Conservation (phyloP, 2,113 vertebrate species). For the Alethe castanea region DNA sequence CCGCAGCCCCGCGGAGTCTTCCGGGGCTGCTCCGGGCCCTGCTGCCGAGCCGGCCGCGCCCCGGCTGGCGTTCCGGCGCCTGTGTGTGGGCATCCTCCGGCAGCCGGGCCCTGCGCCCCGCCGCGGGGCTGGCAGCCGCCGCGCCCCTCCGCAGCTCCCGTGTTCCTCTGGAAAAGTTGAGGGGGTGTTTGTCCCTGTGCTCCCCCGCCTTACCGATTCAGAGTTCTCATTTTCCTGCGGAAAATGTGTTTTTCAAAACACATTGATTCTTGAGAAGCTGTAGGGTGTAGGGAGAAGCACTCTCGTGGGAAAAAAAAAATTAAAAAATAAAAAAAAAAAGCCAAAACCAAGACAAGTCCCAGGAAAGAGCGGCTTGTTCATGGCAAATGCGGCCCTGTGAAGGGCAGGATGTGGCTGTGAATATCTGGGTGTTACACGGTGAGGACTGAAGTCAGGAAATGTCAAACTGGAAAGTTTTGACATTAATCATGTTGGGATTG, state of each 20-base stretch:
- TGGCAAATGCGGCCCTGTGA: too few relatives aligned
- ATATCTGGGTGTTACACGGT: background rate
- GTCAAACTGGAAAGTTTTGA: background rate
- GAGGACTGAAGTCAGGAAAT: accelerated
- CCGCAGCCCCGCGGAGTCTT: background rate
- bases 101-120: background rate
- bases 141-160: accelerated
- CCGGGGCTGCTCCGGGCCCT: background rate
- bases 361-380: accelerated
- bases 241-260: background rate
- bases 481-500: accelerated
- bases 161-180: background rate
- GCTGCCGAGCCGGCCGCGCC: background rate
- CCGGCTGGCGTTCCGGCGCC: background rate
- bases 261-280: background rate
- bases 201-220: too few relatives aligned
- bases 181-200: background rate
- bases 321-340: too few relatives aligned
- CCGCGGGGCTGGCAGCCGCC: accelerated
- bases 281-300: background rate
- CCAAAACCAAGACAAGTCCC: background rate
- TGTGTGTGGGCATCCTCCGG: background rate
- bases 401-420: background rate
- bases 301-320: accelerated
- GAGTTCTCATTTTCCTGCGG: accelerated